These are phyloP conservation scores for Drosophila tanythrix DNA, from an alignment of 2,888 invertebrate genomes.

Conservation along the genomic window DNA sequence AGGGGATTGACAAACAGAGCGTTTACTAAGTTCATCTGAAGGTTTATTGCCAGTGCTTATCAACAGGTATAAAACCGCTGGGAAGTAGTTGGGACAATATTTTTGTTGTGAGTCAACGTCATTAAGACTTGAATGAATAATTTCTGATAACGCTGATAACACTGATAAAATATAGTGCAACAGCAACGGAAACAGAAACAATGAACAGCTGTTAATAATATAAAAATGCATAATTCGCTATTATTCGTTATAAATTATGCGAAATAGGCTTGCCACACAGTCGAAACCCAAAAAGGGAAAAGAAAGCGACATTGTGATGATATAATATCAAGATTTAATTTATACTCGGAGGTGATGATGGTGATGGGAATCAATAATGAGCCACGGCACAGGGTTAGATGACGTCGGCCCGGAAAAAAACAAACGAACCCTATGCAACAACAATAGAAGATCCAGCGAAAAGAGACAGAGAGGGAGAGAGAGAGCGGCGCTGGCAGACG, in stretches of 20 bases:
- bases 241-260: constrained; percentile 44
- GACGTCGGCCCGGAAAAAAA: constrained; percentile 34
- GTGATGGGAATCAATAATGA: constrained; percentile 63
- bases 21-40: constrained; percentile 17
- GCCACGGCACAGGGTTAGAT: constrained; percentile 36
- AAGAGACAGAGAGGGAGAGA: constrained; percentile 14
- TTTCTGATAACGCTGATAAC: constrained; percentile 55
- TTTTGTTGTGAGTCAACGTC: constrained; percentile 54
- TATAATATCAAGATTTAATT: constrained; percentile 66
- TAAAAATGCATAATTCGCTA: constrained; percentile 64
- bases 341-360: constrained; percentile 33
- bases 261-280: constrained; percentile 20
- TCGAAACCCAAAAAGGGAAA: constrained; percentile 19
- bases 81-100: constrained; percentile 8
- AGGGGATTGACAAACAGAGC: constrained; percentile 1
- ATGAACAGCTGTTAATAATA: constrained; percentile 52
- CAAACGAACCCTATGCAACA: constrained; percentile 25
- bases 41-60: constrained; percentile 22
- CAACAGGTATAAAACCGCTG: constrained; percentile 1
- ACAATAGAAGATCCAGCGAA: constrained; percentile 5
- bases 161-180: constrained; percentile 53
- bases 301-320: constrained; percentile 70
- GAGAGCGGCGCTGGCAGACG: constrained; percentile 9
- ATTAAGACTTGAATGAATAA: constrained; percentile 42
- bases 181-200: constrained; percentile 14